Percentiles rank a stretch among this genome's conserved stretches.
phyloP scores from a whole-genome alignment of 1,140 invertebrate genomes.

The Chlorops oryzae region DNA sequence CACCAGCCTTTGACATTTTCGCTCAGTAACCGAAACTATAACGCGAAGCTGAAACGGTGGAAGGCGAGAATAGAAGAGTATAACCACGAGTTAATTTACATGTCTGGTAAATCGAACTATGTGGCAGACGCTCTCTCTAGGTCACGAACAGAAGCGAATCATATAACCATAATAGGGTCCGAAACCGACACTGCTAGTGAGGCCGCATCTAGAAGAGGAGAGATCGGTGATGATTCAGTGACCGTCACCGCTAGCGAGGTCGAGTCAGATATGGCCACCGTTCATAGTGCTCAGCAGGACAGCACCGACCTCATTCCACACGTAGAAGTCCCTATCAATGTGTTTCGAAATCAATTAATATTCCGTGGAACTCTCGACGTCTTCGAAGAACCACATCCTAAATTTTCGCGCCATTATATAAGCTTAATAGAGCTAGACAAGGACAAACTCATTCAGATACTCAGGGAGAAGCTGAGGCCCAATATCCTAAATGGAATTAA shows the following conservation, averaged over 20 bases:
- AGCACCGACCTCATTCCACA: constrained; percentile 6
- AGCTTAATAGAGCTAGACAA: neutral
- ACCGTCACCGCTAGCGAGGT: neutral
- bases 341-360: constrained; percentile 9
- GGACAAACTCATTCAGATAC: neutral
- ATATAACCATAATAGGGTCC: too few species aligned
- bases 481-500: constrained; percentile 15
- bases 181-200: too few species aligned
- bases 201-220: too few species aligned
- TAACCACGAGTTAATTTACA: neutral
- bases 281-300: neutral
- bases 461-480: constrained; percentile 4
- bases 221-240: too few species aligned
- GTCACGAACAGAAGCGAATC: too few species aligned
- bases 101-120: too few species aligned
- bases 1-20: constrained; percentile 46
- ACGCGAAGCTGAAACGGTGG: constrained; percentile 40
- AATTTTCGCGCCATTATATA: neutral
- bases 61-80: constrained; percentile 13
- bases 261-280: neutral
- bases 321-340: constrained; percentile 7
- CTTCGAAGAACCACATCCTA: constrained; percentile 6
- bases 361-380: neutral
- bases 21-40: constrained; percentile 36
- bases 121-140: too few species aligned